These are phyloP conservation scores for Sitta europaea DNA, from an alignment of 2,113 vertebrate genomes.

Conservation along the genomic window DNA sequence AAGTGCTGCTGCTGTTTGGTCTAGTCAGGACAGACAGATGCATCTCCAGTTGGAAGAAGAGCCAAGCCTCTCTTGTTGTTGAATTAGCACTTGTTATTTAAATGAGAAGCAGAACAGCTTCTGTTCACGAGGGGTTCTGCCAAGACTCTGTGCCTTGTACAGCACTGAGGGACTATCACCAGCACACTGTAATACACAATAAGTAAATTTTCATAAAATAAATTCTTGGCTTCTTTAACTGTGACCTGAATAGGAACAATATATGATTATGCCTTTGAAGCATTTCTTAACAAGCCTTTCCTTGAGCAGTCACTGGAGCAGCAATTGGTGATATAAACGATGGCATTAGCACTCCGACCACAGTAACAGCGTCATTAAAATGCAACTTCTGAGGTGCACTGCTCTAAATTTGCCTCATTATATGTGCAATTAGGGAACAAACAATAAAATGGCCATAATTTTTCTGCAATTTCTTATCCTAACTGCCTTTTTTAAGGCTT, in stretches of 20 bases:
- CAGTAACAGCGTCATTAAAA: slow-evolving; percentile 17
- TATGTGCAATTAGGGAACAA: slow-evolving; percentile 36
- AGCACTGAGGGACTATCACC: neutral
- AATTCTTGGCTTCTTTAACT: neutral
- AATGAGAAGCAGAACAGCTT: neutral
- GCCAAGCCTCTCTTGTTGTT: neutral
- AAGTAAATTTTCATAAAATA: neutral
- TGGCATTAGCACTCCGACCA: slow-evolving; percentile 7
- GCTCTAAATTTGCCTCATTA: slow-evolving; percentile 51
- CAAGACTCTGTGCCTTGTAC: neutral
- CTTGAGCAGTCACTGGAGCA: neutral
- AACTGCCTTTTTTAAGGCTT: slow-evolving; percentile 17
- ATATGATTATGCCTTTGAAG: neutral
- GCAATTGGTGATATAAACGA: slow-evolving; percentile 9
- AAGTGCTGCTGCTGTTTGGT: neutral
- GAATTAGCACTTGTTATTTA: neutral
- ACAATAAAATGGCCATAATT: slow-evolving; percentile 11
- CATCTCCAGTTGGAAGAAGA: neutral
- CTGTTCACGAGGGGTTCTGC: neutral
- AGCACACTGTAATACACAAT: neutral
- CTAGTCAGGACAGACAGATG: rapidly evolving
- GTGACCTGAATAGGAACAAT: neutral
- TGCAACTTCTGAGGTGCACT: neutral
- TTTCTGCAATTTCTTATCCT: slow-evolving; percentile 2
- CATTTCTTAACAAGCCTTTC: neutral